A percentile compares a stretch with the other conserved stretches of the same genome.
These are phyloP conservation scores for Zaprionus bogoriensis DNA, from an alignment of 2,888 invertebrate genomes.

Conservation along the genomic window DNA sequence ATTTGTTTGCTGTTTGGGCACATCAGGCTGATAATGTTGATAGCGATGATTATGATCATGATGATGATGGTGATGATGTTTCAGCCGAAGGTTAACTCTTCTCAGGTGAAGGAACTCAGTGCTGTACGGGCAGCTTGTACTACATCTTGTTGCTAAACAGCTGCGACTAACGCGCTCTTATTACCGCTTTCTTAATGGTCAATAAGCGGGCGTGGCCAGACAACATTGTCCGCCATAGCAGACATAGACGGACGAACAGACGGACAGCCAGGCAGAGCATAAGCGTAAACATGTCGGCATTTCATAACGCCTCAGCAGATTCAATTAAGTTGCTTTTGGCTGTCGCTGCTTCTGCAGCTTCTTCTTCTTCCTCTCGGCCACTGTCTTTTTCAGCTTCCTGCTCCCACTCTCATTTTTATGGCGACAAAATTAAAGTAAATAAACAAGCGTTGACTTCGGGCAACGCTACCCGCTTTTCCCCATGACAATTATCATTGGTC, in stretches of 20 bases:
- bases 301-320: conserved; percentile 73
- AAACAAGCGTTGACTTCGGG: conserved; percentile 50
- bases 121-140: background rate
- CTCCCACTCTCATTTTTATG: no score
- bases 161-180: conserved; percentile 31
- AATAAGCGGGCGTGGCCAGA: conserved; percentile 14
- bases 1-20: conserved; percentile 14
- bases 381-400: no score
- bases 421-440: conserved; percentile 72
- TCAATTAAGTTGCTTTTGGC: conserved; percentile 59
- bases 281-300: conserved; percentile 54
- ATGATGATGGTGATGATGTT: background rate
- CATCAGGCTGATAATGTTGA: background rate
- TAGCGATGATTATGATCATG: conserved; percentile 3
- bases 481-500: conserved; percentile 68
- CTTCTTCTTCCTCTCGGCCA: background rate
- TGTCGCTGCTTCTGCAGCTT: background rate
- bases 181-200: conserved; percentile 35
- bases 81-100: conserved; percentile 11
- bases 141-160: conserved; percentile 19
- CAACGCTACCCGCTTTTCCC: conserved; percentile 9
- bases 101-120: conserved; percentile 2
- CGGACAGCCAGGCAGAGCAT: conserved; percentile 12
- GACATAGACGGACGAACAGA: no score
- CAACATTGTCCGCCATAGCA: background rate